phyloP scores from a whole-genome alignment of 1,140 invertebrate genomes.

The Lutraria rhynchaena region DNA sequence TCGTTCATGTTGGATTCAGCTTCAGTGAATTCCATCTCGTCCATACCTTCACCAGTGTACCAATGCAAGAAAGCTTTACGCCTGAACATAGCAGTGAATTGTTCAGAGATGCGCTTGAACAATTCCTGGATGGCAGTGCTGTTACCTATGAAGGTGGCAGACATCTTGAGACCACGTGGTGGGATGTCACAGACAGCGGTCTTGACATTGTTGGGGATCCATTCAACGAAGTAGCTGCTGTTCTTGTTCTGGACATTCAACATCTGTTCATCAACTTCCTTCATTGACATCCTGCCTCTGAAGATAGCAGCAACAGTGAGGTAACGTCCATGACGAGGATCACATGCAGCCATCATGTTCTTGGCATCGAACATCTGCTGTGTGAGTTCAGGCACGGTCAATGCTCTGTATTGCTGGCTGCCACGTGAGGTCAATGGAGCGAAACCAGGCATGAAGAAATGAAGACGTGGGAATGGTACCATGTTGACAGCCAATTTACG shows the following conservation, averaged over 20 bases:
- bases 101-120: slow-evolving; percentile 89
- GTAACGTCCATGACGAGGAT: slow-evolving; percentile 86
- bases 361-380: slow-evolving; percentile 89
- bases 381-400: slow-evolving; percentile 84
- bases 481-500: slow-evolving; percentile 93
- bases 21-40: slow-evolving; percentile 90
- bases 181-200: slow-evolving; percentile 97
- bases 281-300: slow-evolving; percentile 87
- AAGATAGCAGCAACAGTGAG: slow-evolving; percentile 94
- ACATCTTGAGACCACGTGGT: slow-evolving; percentile 95
- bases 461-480: slow-evolving; percentile 87
- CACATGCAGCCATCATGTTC: slow-evolving; percentile 90
- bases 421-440: slow-evolving; percentile 87
- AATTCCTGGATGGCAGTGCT: slow-evolving; percentile 89
- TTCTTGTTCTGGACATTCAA: slow-evolving; percentile 81
- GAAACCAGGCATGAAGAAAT: slow-evolving; percentile 93
- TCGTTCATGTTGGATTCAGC: slow-evolving; percentile 92
- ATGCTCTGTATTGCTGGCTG: slow-evolving; percentile 83
- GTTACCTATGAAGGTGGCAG: slow-evolving; percentile 89
- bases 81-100: slow-evolving; percentile 86
- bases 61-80: slow-evolving; percentile 91
- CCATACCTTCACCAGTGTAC: slow-evolving; percentile 93
- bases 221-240: slow-evolving; percentile 94
- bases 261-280: slow-evolving; percentile 82
- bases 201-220: slow-evolving; percentile 96